A percentile compares a stretch with the other conserved stretches of the same genome.
phyloP scores from a whole-genome alignment of 2,888 invertebrate species.

The Eilema sororculum region DNA sequence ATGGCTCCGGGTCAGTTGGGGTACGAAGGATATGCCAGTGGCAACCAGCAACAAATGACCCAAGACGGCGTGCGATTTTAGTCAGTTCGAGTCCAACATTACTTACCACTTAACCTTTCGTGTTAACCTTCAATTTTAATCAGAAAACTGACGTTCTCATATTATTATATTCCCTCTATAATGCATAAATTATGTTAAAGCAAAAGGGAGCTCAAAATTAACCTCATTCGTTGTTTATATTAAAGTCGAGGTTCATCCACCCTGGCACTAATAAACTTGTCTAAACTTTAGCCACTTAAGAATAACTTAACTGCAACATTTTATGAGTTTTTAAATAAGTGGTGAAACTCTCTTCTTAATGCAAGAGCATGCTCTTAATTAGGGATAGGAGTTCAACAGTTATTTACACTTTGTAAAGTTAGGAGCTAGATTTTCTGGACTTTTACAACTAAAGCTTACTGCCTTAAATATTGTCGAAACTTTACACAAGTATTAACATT shows the following conservation, averaged over 20 bases:
- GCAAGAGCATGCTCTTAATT: conserved; percentile 2
- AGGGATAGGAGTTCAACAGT: neutral
- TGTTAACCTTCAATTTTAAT: too few relatives aligned
- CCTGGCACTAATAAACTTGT: conserved; percentile 24
- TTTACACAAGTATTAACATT: too few relatives aligned
- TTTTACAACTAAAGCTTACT: neutral
- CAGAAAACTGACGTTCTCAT: too few relatives aligned
- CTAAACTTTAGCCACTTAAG: conserved; percentile 15
- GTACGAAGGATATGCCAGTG: too few relatives aligned
- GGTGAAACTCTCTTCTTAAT: conserved; percentile 4
- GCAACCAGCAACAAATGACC: too few relatives aligned
- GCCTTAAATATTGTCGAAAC: too few relatives aligned
- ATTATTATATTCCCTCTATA: conserved; percentile 15
- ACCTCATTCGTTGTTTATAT: conserved; percentile 22
- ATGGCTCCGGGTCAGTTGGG: too few relatives aligned
- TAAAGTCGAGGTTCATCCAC: conserved; percentile 22
- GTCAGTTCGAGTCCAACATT: too few relatives aligned
- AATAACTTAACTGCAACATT: conserved; percentile 7
- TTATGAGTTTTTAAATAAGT: conserved; percentile 11
- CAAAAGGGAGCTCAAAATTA: conserved; percentile 31
- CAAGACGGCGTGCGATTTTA: too few relatives aligned
- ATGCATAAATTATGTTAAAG: conserved; percentile 31
- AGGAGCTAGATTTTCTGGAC: neutral
- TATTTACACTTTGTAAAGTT: neutral
- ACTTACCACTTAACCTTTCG: too few relatives aligned